Evolutionary conservation across 64 coral and sea anemone species (phyloP).

Genomic region (Stichodactyla mertensii): DNA sequence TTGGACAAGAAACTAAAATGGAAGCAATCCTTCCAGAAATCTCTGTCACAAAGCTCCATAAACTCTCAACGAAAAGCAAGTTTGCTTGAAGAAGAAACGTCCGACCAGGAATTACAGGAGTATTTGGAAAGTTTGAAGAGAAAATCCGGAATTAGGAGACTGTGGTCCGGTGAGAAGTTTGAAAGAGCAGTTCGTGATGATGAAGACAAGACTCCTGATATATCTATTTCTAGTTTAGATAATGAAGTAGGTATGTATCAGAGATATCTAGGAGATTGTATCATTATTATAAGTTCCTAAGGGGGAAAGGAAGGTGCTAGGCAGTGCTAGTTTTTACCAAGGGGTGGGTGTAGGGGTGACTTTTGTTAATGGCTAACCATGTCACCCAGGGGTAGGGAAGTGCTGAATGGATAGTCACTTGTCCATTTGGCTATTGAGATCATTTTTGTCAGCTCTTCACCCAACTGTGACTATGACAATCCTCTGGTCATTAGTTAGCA

Average conservation of each 20-base stretch:
- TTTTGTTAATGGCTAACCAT: no score
- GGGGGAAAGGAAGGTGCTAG: not conserved
- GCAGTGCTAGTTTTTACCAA: no score
- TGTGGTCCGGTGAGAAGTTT: slow-evolving; percentile 66
- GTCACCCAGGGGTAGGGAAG: no score
- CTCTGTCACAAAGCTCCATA: slow-evolving; percentile 56
- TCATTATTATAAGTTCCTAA: not conserved
- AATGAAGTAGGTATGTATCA: slow-evolving; percentile 31
- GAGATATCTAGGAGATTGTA: not conserved
- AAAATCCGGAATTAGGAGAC: slow-evolving; percentile 64
- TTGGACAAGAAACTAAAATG: slow-evolving; percentile 21
- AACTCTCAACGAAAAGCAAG: slow-evolving; percentile 42
- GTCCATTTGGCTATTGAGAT: no score
- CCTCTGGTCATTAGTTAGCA: no score
- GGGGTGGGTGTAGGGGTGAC: no score
- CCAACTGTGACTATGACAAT: no score
- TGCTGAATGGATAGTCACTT: no score
- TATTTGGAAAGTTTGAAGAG: slow-evolving; percentile 68
- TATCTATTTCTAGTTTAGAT: slow-evolving; percentile 61
- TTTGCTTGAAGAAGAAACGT: slow-evolving; percentile 59
- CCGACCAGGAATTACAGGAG: slow-evolving; percentile 61
- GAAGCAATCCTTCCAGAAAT: slow-evolving; percentile 68
- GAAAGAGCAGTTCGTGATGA: slow-evolving; percentile 45
- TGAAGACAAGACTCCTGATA: slow-evolving; percentile 74
- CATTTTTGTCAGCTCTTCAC: no score